Conservation (phyloP, 2,888 invertebrate species). For the Cetonia aurata region DNA sequence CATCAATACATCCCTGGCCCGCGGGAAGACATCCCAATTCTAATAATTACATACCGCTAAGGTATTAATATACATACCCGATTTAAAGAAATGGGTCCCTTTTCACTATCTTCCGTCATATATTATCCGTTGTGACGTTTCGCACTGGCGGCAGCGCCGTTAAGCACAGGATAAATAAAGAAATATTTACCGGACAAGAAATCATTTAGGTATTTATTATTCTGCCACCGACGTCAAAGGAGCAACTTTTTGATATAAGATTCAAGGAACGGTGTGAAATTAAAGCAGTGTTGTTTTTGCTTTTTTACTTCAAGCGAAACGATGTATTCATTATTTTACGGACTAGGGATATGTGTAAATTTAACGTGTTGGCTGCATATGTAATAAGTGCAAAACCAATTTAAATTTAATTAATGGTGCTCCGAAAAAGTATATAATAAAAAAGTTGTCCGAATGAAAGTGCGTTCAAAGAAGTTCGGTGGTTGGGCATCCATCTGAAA, state of each 20-base stretch:
- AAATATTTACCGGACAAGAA: slow-evolving; percentile 28
- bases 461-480: too few relatives aligned
- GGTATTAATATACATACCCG: slow-evolving; percentile 27
- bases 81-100: slow-evolving; percentile 8
- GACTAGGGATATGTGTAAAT: too few relatives aligned
- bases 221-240: slow-evolving; percentile 26
- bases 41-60: slow-evolving; percentile 8
- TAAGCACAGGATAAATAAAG: slow-evolving; percentile 13
- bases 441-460: too few relatives aligned
- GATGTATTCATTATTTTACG: slow-evolving; percentile 19
- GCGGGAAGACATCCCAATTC: too few relatives aligned
- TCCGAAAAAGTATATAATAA: too few relatives aligned
- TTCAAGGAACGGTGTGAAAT: slow-evolving; percentile 28
- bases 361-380: too few relatives aligned
- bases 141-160: slow-evolving; percentile 4
- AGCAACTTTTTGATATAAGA: slow-evolving; percentile 25
- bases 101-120: slow-evolving; percentile 7
- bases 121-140: slow-evolving; percentile 12
- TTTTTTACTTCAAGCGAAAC: background rate
- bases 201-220: slow-evolving; percentile 25
- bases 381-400: too few relatives aligned
- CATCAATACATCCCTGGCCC: too few relatives aligned
- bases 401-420: too few relatives aligned
- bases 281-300: slow-evolving; percentile 13
- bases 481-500: too few relatives aligned